Evolutionary conservation across 2,113 vertebrate genomes (phyloP).

Genomic region (Riparia riparia): DNA sequence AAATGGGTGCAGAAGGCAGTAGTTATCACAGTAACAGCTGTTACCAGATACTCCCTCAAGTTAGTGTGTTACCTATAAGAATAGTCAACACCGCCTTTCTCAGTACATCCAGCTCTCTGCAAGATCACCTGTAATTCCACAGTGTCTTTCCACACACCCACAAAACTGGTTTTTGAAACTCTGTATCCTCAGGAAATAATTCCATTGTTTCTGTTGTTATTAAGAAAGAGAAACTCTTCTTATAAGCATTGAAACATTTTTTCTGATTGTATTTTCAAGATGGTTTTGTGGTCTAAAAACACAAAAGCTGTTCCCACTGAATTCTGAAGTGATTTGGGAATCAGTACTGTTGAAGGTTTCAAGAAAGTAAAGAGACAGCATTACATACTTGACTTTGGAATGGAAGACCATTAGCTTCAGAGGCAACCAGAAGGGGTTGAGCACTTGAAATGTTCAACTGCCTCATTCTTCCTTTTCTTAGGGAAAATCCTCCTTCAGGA

Average conservation of each 20-base stretch:
- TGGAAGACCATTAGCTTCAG: neutral
- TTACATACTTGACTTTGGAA: neutral
- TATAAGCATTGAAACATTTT: neutral
- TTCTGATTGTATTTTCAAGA: constrained; percentile 27
- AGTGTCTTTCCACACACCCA: neutral
- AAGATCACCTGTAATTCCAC: neutral
- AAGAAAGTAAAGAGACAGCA: neutral
- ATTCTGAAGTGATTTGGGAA: neutral
- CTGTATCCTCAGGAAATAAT: neutral
- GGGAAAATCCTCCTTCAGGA: neutral
- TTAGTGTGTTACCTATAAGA: neutral
- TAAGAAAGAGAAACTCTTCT: neutral
- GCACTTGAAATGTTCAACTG: neutral
- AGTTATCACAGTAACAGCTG: neutral
- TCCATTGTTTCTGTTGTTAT: neutral
- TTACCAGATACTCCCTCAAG: neutral
- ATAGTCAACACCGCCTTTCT: neutral
- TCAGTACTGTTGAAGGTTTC: neutral
- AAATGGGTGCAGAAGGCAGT: neutral
- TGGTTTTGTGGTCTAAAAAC: constrained; percentile 52
- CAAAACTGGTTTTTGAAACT: neutral
- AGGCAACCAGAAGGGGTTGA: neutral
- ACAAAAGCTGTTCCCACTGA: neutral
- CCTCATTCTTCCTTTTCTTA: neutral
- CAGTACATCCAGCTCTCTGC: neutral